These are phyloP conservation scores for Pristionchus entomophagus DNA, from an alignment of 2,888 invertebrate species.

Conservation along the genomic window DNA sequence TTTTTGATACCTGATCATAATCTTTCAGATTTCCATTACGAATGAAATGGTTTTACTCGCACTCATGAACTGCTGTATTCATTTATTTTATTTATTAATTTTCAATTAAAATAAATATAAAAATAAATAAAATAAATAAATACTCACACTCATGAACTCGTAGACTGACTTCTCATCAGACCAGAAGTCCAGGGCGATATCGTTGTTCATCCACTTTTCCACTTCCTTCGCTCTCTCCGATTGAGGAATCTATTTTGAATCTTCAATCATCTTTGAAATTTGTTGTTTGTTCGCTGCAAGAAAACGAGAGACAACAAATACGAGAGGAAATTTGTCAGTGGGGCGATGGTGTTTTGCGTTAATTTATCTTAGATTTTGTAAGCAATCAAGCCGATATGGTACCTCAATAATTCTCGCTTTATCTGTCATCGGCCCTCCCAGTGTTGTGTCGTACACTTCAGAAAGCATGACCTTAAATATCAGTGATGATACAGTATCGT, in stretches of 20 bases:
- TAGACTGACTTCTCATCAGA: background rate
- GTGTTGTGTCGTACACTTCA: background rate
- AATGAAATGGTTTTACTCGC: no score
- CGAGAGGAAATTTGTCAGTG: no score
- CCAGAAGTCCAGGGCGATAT: background rate
- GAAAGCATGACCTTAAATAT: background rate
- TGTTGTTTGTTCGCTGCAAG: no score
- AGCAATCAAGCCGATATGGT: no score
- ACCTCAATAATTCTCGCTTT: constrained; percentile 27
- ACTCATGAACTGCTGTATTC: no score
- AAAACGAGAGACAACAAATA: no score
- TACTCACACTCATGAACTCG: background rate
- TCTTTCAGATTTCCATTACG: background rate
- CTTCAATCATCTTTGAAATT: no score
- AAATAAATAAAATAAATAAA: background rate
- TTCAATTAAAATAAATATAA: no score
- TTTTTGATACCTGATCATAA: background rate
- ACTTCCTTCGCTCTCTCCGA: background rate
- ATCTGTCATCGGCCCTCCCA: background rate
- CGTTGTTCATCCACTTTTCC: constrained; percentile 1
- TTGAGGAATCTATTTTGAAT: background rate
- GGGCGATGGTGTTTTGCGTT: no score
- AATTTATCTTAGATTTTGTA: no score
- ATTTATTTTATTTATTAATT: no score
- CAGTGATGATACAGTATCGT: background rate